Base-by-base conservation (phyloP, 2,888 invertebrate species). In the Uropetala carovei region DNA sequence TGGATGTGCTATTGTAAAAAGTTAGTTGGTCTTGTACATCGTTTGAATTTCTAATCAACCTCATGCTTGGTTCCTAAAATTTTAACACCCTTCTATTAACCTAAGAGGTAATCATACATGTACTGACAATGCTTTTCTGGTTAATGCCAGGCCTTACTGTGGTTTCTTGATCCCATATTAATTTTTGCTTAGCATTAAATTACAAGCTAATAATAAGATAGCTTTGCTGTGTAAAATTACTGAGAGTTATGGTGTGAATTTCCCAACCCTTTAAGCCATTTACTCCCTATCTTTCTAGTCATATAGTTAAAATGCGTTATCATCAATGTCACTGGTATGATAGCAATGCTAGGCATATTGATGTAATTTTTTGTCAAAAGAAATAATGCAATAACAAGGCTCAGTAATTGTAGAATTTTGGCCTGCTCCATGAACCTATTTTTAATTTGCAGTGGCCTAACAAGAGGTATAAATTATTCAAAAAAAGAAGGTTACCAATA, bases 231-330 rank as follows among this genome's bases (percentile, higher is more conserved):
- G 56, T 43, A 43, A 64, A 89, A 43, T 83, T 64, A 11, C 18
- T 89, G 89, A 64, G 64, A 89, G 43, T 68, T 64, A 43, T 89
- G 43, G 18, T 89, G 64, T 89, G 56, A 68, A 89, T 89, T 64
- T 64, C 27, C 13, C n/a, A 89, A 64, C 64, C 43, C 43, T 43
- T 60, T 57, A n/a, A 18, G 64, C 18, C 57, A 57, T 83, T 83
- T 83, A 1, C 56, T n/a, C 5, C n/a, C 56, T 83, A 43, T 89
- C 43, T 89, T 43, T 89, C 43, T 89, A 89, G 64, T 64, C 60
- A 43, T 89, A 43, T 43, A 43, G 58, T 18, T 64, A 13, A 89
- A 64, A 64, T 18, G 27, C 8, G 11, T 22, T 75, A 27, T 75
- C 22, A 27, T 75, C 27, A 8, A 75, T 75, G 22, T 75, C 27